These are phyloP conservation scores for Plusia festucae DNA, from an alignment of 2,888 invertebrate genomes.

Conservation along the genomic window DNA sequence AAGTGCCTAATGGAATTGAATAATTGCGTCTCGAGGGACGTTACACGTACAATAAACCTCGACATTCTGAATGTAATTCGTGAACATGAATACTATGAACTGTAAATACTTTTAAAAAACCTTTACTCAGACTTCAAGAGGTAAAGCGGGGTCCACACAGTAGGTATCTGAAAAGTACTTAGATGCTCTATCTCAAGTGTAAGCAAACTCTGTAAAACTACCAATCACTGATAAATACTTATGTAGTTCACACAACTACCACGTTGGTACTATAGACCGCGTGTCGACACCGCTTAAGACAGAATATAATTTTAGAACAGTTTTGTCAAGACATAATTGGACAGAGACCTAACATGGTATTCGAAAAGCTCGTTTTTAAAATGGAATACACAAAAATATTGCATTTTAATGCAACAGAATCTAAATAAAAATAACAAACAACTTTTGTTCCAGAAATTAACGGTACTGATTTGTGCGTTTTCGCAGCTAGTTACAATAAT, in stretches of 20 bases:
- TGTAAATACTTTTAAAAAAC: constrained; percentile 69
- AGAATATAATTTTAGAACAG: constrained; percentile 54
- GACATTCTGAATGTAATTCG: constrained; percentile 58
- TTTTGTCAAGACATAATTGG: constrained; percentile 78
- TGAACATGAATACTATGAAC: constrained; percentile 59
- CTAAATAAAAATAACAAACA: constrained; percentile 46
- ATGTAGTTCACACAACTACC: not conserved
- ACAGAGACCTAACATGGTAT: constrained; percentile 51
- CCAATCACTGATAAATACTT: constrained; percentile 7
- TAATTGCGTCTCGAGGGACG: constrained; percentile 54
- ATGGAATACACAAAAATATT: constrained; percentile 46
- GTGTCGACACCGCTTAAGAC: constrained; percentile 35
- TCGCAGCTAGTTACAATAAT: constrained; percentile 73
- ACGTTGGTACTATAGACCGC: constrained; percentile 11
- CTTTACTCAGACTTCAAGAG: constrained; percentile 73
- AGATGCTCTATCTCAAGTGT: constrained; percentile 9
- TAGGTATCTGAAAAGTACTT: constrained; percentile 28
- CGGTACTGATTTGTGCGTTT: constrained; percentile 67
- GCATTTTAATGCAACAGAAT: constrained; percentile 43
- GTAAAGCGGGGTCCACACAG: constrained; percentile 52
- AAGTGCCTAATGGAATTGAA: constrained; percentile 70
- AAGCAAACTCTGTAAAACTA: constrained; percentile 16
- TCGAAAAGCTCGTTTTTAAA: constrained; percentile 19
- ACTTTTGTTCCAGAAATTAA: constrained; percentile 55
- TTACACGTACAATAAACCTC: constrained; percentile 53